phyloP scores from a whole-genome alignment of 2,113 vertebrate species.

The Brachyhypopomus occidentalis region DNA sequence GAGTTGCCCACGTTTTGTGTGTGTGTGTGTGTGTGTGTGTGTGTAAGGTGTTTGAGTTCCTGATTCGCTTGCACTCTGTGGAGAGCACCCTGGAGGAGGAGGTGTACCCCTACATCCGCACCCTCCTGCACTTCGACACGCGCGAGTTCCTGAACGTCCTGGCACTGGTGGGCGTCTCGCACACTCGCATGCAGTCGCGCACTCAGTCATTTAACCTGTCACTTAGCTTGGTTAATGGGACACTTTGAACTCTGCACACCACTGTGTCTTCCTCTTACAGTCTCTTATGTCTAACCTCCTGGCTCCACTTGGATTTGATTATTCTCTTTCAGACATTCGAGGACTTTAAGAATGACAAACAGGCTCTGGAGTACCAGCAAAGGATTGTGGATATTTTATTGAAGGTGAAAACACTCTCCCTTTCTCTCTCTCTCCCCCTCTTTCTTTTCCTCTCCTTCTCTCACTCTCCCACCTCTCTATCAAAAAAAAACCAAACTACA shows the following conservation, averaged over 20 bases:
- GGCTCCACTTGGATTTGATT: too few relatives aligned
- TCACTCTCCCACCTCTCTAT: not conserved
- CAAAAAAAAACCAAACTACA: too few relatives aligned
- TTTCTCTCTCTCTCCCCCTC: constrained; percentile 10
- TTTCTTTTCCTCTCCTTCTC: not conserved
- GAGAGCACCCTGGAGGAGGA: constrained; percentile 87
- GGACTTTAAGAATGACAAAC: constrained; percentile 98
- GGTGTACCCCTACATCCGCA: constrained; percentile 87
- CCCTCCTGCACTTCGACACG: constrained; percentile 94
- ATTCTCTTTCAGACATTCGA: constrained; percentile 88
- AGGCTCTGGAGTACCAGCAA: constrained; percentile 97
- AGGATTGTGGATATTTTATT: constrained; percentile 97
- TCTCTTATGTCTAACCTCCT: too few relatives aligned
- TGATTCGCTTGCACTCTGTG: constrained; percentile 89
- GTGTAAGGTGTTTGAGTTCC: constrained; percentile 92
- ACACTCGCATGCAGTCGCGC: not conserved
- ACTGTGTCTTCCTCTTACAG: constrained; percentile 30
- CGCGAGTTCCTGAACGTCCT: constrained; percentile 97
- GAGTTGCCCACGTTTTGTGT: not conserved
- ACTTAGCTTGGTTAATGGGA: too few relatives aligned
- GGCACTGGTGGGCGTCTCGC: constrained; percentile 83
- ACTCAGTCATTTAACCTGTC: too few relatives aligned
- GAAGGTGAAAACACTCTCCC: constrained; percentile 74
- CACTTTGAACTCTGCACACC: not conserved
- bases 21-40: not conserved